These are phyloP conservation scores for Linnaemya tessellans DNA, from an alignment of 2,888 invertebrate species.

Conservation along the genomic window DNA sequence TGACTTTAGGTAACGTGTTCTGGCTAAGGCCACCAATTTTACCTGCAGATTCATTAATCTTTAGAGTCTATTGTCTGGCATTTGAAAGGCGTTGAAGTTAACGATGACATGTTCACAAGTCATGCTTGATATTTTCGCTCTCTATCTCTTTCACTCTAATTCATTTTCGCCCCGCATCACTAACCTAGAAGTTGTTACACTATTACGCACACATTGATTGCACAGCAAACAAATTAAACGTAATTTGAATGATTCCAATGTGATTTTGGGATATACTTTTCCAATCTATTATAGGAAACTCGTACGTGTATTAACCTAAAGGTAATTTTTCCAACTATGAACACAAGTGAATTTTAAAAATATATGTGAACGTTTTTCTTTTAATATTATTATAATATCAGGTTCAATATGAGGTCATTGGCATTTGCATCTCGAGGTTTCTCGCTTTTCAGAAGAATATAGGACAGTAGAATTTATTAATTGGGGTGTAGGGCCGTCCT, in stretches of 20 bases:
- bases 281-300: too few relatives aligned
- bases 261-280: too few relatives aligned
- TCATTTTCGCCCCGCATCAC: background rate
- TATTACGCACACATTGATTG: background rate
- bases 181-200: constrained; percentile 32
- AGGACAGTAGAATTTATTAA: too few relatives aligned
- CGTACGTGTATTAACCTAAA: too few relatives aligned
- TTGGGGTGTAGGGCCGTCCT: too few relatives aligned
- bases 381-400: too few relatives aligned
- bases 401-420: too few relatives aligned
- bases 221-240: background rate
- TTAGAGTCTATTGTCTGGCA: constrained; percentile 36
- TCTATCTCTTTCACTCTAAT: background rate
- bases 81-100: constrained; percentile 67
- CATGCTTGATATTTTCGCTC: constrained; percentile 19
- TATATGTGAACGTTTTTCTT: too few relatives aligned
- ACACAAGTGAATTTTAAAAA: too few relatives aligned
- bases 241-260: background rate
- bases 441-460: too few relatives aligned
- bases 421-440: too few relatives aligned
- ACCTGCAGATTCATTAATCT: constrained; percentile 56
- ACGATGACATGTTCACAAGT: constrained; percentile 68
- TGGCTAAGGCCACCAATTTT: constrained; percentile 40
- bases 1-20: constrained; percentile 36
- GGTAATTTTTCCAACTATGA: too few relatives aligned